Conservation (phyloP, 2,797 vertebrate species). For the Sus cebifrons region DNA sequence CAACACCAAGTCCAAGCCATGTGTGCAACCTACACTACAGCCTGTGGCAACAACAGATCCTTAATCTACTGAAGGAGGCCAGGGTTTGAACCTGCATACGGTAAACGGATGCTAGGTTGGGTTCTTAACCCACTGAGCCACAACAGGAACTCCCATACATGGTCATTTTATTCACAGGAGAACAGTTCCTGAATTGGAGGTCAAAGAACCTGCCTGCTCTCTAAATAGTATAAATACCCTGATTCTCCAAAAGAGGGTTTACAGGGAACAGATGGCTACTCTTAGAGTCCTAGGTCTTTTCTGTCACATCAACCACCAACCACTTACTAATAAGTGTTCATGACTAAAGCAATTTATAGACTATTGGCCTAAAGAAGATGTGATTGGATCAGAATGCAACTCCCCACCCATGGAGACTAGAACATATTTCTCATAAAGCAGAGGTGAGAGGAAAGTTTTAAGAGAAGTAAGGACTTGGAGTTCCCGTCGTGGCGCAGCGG, state of each 20-base stretch:
- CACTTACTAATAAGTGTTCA: background rate
- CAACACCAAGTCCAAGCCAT: too few species aligned
- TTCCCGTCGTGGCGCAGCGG: too few species aligned
- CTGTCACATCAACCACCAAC: background rate
- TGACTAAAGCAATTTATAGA: background rate
- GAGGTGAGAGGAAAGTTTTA: background rate
- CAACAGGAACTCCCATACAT: background rate
- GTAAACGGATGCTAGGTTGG: too few species aligned
- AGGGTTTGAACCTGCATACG: too few species aligned
- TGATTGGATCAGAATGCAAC: background rate
- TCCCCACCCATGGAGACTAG: background rate
- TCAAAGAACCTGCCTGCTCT: background rate
- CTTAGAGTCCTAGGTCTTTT: fast-evolving
- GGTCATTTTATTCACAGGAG: background rate
- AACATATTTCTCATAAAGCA: background rate
- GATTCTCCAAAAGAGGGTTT: background rate
- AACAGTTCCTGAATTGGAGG: background rate
- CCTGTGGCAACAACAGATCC: too few species aligned
- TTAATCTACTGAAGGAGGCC: too few species aligned
- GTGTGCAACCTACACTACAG: too few species aligned
- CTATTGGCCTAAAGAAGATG: background rate
- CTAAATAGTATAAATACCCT: background rate
- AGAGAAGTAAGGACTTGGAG: background rate
- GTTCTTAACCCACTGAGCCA: too few species aligned
- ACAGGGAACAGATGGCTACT: too few species aligned